Percentiles rank a stretch among this genome's conserved stretches.
phyloP scores from a whole-genome alignment of 2,113 vertebrate species.

The Brachyhypopomus gauderio region DNA sequence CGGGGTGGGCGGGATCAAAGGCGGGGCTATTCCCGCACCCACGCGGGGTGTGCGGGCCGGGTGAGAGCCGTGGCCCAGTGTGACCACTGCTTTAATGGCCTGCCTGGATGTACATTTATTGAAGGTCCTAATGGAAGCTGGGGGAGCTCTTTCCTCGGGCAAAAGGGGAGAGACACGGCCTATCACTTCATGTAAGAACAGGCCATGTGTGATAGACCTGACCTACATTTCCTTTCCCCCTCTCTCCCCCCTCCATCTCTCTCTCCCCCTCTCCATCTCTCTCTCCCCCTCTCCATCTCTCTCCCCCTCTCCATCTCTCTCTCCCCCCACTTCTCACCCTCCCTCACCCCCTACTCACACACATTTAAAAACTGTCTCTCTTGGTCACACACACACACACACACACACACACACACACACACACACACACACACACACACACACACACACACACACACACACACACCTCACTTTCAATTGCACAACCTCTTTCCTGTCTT shows the following conservation, averaged over 20 bases:
- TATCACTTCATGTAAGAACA: conserved; percentile 86
- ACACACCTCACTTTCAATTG: neutral
- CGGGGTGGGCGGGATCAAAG: neutral
- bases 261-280: conserved; percentile 43
- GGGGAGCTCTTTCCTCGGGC: conserved; percentile 83
- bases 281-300: conserved; percentile 77
- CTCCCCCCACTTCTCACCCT: neutral
- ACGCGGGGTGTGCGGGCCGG: neutral
- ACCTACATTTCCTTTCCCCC: conserved; percentile 83
- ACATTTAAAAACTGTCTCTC: too few species aligned
- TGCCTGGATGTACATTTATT: conserved; percentile 78
- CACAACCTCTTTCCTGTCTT: conserved; percentile 8
- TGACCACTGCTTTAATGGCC: conserved; percentile 74
- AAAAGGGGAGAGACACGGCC: conserved; percentile 81
- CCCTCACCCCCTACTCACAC: conserved; percentile 53
- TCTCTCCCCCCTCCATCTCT: conserved; percentile 46
- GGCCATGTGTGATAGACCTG: conserved; percentile 87
- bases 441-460: neutral
- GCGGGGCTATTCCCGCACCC: neutral
- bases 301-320: conserved; percentile 36
- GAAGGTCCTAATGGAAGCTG: conserved; percentile 83
- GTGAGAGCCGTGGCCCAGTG: conserved; percentile 68
- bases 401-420: too few species aligned
- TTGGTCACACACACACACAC: too few species aligned
- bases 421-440: too few species aligned